phyloP scores from a whole-genome alignment of 1,140 invertebrate genomes.

The Lepeophtheirus salmonis region DNA sequence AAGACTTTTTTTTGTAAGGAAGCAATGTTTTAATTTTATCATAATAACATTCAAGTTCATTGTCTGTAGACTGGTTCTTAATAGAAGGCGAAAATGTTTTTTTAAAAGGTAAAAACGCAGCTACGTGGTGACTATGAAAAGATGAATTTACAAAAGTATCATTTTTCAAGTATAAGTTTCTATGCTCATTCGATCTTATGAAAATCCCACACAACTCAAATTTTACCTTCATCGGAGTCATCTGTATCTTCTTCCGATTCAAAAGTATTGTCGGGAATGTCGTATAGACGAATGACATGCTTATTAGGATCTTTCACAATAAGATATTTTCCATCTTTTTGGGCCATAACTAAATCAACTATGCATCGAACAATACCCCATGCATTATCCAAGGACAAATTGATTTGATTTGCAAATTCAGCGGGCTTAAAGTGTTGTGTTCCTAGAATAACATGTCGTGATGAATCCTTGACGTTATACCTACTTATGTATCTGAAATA shows the following conservation, averaged over 20 bases:
- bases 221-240: constrained; percentile 50
- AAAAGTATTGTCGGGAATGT: constrained; percentile 94
- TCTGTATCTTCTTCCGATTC: constrained; percentile 90
- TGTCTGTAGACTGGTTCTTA: too few relatives aligned
- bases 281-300: constrained; percentile 82
- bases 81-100: too few relatives aligned
- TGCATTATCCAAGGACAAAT: constrained; percentile 97
- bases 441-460: constrained; percentile 89
- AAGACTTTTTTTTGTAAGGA: too few relatives aligned
- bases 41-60: too few relatives aligned
- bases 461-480: constrained; percentile 72
- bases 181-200: too few relatives aligned
- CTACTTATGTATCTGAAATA: constrained; percentile 68
- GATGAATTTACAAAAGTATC: too few relatives aligned
- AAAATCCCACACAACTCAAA: too few relatives aligned
- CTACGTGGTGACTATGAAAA: too few relatives aligned
- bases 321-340: constrained; percentile 86
- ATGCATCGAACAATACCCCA: constrained; percentile 98
- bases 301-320: constrained; percentile 99
- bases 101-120: too few relatives aligned
- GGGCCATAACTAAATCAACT: constrained; percentile 92
- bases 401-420: constrained; percentile 97
- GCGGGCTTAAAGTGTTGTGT: constrained; percentile 96
- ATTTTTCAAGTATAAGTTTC: too few relatives aligned
- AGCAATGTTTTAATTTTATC: too few relatives aligned